These are phyloP conservation scores for Meriones unguiculatus DNA, from an alignment of 2,113 vertebrate species.

Conservation along the genomic window DNA sequence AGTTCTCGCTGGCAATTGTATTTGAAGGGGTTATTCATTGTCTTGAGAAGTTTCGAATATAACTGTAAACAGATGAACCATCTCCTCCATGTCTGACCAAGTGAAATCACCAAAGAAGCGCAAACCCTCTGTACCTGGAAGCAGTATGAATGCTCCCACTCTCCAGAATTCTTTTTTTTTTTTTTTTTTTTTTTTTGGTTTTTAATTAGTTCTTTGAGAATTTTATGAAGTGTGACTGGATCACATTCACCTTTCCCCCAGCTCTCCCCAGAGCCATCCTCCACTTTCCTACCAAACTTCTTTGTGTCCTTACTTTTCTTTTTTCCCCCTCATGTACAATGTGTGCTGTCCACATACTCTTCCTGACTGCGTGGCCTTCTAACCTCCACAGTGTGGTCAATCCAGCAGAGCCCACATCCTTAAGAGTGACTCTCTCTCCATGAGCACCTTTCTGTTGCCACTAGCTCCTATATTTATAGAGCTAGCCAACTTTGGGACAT, in stretches of 20 bases:
- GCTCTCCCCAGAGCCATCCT: neutral
- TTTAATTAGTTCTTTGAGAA: neutral
- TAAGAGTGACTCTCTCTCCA: neutral
- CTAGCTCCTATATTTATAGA: constrained; percentile 33
- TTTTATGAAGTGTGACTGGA: too few species aligned
- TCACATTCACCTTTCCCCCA: neutral
- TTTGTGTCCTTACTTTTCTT: neutral
- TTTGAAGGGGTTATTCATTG: constrained; percentile 42
- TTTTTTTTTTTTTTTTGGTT: neutral
- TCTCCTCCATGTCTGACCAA: neutral
- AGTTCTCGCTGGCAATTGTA: neutral
- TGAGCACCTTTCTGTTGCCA: neutral
- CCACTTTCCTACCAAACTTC: neutral
- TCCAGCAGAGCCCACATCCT: neutral
- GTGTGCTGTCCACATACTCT: neutral
- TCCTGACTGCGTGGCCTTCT: neutral
- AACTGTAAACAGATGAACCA: constrained; percentile 31
- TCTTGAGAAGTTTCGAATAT: constrained; percentile 1
- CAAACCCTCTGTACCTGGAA: constrained; percentile 10
- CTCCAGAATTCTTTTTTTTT: constrained; percentile 15
- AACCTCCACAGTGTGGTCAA: neutral
- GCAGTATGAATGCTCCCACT: neutral
- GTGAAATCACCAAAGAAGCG: neutral
- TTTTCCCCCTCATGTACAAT: neutral
- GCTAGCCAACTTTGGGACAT: neutral